Percentiles rank a stretch among this genome's conserved stretches.
These are phyloP conservation scores for Eupithecia pulchellata DNA, from an alignment of 2,888 invertebrate species.

Conservation along the genomic window DNA sequence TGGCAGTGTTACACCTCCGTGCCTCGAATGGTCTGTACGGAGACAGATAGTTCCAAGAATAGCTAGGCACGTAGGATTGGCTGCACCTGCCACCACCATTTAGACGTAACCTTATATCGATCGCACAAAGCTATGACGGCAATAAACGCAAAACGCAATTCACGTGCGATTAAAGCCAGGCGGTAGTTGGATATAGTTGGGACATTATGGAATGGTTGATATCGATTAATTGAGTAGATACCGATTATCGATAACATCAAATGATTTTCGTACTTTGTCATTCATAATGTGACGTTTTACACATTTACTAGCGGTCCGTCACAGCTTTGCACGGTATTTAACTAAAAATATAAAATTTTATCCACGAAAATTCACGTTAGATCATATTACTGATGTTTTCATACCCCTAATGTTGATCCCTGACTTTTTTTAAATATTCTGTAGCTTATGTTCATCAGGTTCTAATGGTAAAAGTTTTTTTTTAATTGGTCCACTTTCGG, in stretches of 20 bases:
- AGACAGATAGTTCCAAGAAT: background rate
- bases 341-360: no score
- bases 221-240: background rate
- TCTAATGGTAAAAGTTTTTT: no score
- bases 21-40: background rate
- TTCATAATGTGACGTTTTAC: background rate
- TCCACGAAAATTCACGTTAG: no score
- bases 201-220: background rate
- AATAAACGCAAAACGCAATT: conserved; percentile 32
- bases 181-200: background rate
- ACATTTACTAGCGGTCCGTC: no score
- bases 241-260: background rate
- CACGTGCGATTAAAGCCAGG: conserved; percentile 30
- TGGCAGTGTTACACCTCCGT: background rate
- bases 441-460: no score
- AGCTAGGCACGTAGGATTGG: background rate
- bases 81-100: background rate
- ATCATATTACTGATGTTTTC: no score
- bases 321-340: no score
- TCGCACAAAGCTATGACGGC: conserved; percentile 23
- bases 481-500: no score
- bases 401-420: no score
- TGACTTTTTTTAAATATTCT: no score
- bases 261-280: background rate
- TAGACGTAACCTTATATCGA: conserved; percentile 18